These are phyloP conservation scores for Oscheius sp. DNA, from an alignment of 2,888 invertebrate genomes.

Conservation along the genomic window DNA sequence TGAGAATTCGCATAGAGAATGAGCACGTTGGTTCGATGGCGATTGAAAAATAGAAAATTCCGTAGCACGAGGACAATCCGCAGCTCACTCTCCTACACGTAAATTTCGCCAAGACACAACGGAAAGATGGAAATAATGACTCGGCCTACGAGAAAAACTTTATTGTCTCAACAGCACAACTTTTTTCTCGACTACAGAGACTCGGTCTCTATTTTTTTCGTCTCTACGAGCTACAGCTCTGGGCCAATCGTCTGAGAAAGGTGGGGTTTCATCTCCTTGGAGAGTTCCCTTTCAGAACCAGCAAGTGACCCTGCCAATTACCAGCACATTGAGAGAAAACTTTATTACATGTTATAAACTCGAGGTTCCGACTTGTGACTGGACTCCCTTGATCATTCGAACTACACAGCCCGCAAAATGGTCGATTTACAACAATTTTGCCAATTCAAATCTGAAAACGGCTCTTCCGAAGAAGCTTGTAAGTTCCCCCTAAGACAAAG, in stretches of 20 bases:
- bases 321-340: neutral
- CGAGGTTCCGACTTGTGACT: slow-evolving; percentile 18
- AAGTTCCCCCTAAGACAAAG: no score
- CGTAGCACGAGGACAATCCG: slow-evolving; percentile 2
- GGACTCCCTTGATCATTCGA: neutral
- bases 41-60: neutral
- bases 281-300: neutral
- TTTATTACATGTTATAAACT: slow-evolving; percentile 9
- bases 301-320: neutral
- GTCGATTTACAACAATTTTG: slow-evolving; percentile 3
- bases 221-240: slow-evolving; percentile 1
- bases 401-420: slow-evolving; percentile 1
- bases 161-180: slow-evolving; percentile 1
- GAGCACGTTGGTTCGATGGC: neutral
- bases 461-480: neutral
- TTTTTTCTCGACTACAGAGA: neutral
- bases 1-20: slow-evolving; percentile 1
- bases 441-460: slow-evolving; percentile 3
- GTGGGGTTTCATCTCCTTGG: neutral
- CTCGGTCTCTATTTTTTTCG: neutral
- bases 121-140: neutral
- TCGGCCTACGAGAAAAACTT: neutral
- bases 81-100: slow-evolving; percentile 3
- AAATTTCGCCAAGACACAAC: slow-evolving; percentile 10
- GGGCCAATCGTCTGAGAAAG: slow-evolving; percentile 4